These are phyloP conservation scores for Xyliphius kryptos DNA, from an alignment of 2,113 vertebrate genomes.

Conservation along the genomic window DNA sequence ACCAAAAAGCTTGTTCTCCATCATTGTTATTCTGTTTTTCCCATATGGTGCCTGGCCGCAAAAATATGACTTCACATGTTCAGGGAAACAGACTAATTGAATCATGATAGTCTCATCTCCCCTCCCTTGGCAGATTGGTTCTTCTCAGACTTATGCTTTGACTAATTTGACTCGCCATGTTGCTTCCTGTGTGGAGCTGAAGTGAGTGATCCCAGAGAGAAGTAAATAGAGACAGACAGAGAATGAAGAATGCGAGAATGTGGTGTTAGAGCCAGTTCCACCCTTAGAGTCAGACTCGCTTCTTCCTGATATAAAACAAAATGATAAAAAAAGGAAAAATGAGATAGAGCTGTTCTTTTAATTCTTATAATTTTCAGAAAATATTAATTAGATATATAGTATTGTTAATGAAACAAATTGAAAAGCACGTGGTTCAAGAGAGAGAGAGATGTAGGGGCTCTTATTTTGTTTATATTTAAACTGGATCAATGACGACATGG, in stretches of 20 bases:
- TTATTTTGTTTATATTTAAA: too few relatives aligned
- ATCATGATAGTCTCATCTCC: constrained; percentile 13
- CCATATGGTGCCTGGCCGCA: constrained; percentile 7
- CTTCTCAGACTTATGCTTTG: constrained; percentile 32
- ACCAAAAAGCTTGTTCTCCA: constrained; percentile 11
- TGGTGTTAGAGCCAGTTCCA: constrained; percentile 14
- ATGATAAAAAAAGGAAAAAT: too few relatives aligned
- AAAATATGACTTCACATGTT: constrained; percentile 34
- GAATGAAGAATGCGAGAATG: constrained; percentile 7
- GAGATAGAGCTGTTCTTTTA: too few relatives aligned
- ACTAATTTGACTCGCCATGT: constrained; percentile 42
- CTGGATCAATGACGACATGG: too few relatives aligned
- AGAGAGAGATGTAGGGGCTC: too few relatives aligned
- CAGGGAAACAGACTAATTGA: constrained; percentile 3
- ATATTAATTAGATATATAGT: too few relatives aligned
- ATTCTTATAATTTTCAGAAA: too few relatives aligned
- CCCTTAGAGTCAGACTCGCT: constrained; percentile 10
- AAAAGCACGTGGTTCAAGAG: too few relatives aligned
- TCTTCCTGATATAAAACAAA: too few relatives aligned
- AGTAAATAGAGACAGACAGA: constrained; percentile 9
- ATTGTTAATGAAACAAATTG: too few relatives aligned
- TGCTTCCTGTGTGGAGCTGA: constrained; percentile 40
- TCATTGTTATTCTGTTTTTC: constrained; percentile 24
- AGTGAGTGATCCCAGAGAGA: constrained; percentile 25
- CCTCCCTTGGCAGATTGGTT: constrained; percentile 22